Percentiles rank a stretch among this genome's conserved stretches.
phyloP scores from a whole-genome alignment of 2,888 invertebrate species.

The Euproctis similis region DNA sequence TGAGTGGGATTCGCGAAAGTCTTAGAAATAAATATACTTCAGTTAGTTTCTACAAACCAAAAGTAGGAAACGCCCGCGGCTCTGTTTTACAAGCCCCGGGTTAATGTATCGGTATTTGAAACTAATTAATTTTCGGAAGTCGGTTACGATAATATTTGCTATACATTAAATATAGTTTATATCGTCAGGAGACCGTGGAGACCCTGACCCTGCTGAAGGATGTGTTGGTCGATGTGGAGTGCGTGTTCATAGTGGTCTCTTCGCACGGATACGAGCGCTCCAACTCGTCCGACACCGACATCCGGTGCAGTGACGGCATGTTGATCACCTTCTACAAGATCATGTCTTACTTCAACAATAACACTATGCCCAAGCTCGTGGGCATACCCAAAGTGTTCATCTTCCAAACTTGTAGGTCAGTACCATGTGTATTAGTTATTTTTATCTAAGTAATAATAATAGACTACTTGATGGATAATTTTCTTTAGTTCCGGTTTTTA shows the following conservation, averaged over 20 bases:
- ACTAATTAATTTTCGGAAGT: too few relatives aligned
- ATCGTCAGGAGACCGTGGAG: constrained; percentile 43
- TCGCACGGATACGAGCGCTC: constrained; percentile 77
- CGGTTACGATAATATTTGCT: too few relatives aligned
- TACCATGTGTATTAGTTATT: too few relatives aligned
- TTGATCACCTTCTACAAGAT: constrained; percentile 69
- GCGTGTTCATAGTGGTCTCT: constrained; percentile 79
- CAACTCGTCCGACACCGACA: constrained; percentile 65
- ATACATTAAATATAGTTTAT: background rate
- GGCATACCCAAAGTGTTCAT: constrained; percentile 83
- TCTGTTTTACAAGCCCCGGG: too few relatives aligned
- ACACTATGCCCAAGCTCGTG: constrained; percentile 64
- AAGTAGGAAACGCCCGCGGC: too few relatives aligned
- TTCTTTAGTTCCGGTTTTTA: too few relatives aligned
- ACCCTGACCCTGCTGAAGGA: constrained; percentile 51
- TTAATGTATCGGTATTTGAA: too few relatives aligned
- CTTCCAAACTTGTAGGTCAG: constrained; percentile 81
- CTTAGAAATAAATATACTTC: too few relatives aligned
- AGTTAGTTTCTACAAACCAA: too few relatives aligned
- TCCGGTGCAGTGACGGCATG: constrained; percentile 76
- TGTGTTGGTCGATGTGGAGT: constrained; percentile 66
- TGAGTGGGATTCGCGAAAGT: too few relatives aligned
- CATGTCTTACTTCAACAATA: constrained; percentile 76
- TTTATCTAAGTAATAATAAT: too few relatives aligned
- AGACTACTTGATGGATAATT: too few relatives aligned